Base-by-base conservation (phyloP, 2,888 invertebrate species). In the Rhynchonema sp. region DNA sequence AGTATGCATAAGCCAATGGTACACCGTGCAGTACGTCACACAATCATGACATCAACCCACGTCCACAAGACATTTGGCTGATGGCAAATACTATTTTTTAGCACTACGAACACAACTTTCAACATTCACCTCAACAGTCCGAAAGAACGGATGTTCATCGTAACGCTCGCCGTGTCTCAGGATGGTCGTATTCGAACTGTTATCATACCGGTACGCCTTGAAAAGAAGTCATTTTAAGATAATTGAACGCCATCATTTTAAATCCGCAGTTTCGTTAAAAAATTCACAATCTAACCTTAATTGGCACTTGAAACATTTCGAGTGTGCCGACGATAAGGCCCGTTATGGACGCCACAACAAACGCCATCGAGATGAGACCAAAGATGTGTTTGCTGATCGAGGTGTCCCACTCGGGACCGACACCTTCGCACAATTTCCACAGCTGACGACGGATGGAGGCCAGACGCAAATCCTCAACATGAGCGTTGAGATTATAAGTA, bases 321-420 rank as follows among this genome's bases (percentile, higher is more conserved):
- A 69, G 68, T 1, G 68, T 67, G 20, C 69, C 69, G n/a, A 69
- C 59, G 2, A 69, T 66, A 27, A 69, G 63, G 28, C 69, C 69
- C 30, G 67, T 64, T 17, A 69, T 69, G 23, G 68, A 69, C 57
- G 68, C 65, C 2, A 69, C 62, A 0, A 69, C 69, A 63, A 69
- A 69, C 30, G 65, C 65, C 56, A 69, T 70, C 57, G 66, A 66
- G 55, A 66, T 63, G 55, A 66, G 65, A 1, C 67, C 67, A 63
- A 69, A 70, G 26, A 69, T 57, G 9, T 49, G 49, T n/a, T 49
- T 49, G 3, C 13, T 17, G 9, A 49, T n/a, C n/a, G 49, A 49
- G 3, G 20, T 17, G 49, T 49, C 49, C 49, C 49, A 49, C n/a
- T 49, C 49, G 3, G 49, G 49, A 3, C 49, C 49, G 23, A 49